phyloP scores from a whole-genome alignment of 30 jellyfish, hydroid and myxozoan species.

The Rhopilema esculentum region DNA sequence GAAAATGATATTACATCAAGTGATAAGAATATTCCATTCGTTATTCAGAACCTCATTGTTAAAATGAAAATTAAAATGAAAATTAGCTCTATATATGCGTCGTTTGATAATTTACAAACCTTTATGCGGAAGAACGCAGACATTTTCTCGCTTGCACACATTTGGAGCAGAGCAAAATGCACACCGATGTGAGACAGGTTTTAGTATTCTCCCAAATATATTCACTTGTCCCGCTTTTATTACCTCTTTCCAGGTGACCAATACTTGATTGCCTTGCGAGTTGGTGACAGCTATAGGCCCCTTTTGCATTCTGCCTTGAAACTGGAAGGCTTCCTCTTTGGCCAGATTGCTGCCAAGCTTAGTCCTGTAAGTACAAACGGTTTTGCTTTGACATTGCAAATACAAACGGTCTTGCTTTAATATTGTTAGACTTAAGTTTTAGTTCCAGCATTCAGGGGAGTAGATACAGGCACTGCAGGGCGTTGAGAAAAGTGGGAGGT shows the following conservation, averaged over 20 bases:
- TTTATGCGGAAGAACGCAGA: slow-evolving; percentile 40
- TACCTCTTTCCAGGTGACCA: slow-evolving; percentile 69
- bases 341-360: slow-evolving; percentile 44
- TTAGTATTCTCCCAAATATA: slow-evolving; percentile 46
- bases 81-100: too few relatives aligned
- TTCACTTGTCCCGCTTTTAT: slow-evolving; percentile 42
- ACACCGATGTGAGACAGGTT: slow-evolving; percentile 64
- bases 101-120: slow-evolving; percentile 22
- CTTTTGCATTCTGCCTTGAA: slow-evolving; percentile 50
- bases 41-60: too few relatives aligned
- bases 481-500: too few relatives aligned
- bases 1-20: too few relatives aligned
- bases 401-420: too few relatives aligned
- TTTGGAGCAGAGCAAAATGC: slow-evolving; percentile 37
- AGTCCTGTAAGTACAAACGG: not conserved
- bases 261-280: slow-evolving; percentile 21
- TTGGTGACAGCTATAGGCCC: slow-evolving; percentile 54
- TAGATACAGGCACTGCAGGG: too few relatives aligned
- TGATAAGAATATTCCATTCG: too few relatives aligned
- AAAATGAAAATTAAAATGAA: too few relatives aligned
- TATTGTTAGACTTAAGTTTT: too few relatives aligned
- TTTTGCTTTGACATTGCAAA: too few relatives aligned
- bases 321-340: slow-evolving; percentile 43
- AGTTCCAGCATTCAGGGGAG: too few relatives aligned
- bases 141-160: slow-evolving; percentile 39